Percentiles rank a stretch among this genome's conserved stretches.
phyloP scores from a whole-genome alignment of 2,888 invertebrate genomes.

The Margaritifera margaritifera region DNA sequence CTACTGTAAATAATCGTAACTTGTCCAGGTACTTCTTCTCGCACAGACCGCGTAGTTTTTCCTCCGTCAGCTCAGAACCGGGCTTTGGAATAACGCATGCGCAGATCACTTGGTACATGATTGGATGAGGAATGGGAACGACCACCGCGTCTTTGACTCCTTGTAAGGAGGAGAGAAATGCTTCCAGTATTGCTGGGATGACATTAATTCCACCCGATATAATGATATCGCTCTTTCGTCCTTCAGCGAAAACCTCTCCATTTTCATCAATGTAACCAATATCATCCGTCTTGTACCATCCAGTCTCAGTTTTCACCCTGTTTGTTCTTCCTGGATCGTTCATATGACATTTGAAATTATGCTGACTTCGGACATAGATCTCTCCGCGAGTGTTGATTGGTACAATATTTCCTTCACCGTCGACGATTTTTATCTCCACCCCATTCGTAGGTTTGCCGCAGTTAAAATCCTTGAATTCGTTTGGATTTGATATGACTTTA shows the following conservation, averaged over 20 bases:
- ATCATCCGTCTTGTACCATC: conserved; percentile 31
- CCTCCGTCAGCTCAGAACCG: conserved; percentile 2
- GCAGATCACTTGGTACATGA: conserved; percentile 8
- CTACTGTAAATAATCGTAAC: neutral
- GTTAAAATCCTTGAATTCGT: conserved; percentile 1
- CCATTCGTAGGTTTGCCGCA: neutral
- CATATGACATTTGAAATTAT: conserved; percentile 13
- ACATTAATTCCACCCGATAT: conserved; percentile 23
- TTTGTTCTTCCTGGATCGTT: conserved; percentile 24
- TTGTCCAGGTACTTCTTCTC: conserved; percentile 4
- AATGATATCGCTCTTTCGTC: conserved; percentile 21
- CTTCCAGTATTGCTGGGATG: conserved; percentile 18
- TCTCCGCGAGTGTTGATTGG: conserved; percentile 15
- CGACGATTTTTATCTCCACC: conserved; percentile 1
- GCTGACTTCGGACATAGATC: conserved; percentile 15
- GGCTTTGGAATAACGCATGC: conserved; percentile 5
- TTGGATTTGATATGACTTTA: neutral
- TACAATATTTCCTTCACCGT: conserved; percentile 1
- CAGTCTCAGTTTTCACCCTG: conserved; percentile 5
- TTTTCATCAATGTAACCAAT: conserved; percentile 19
- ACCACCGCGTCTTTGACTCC: neutral
- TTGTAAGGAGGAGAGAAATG: conserved; percentile 8
- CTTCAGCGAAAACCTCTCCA: conserved; percentile 18
- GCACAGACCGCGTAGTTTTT: conserved; percentile 1
- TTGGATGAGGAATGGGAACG: conserved; percentile 4